Evolutionary conservation across 2,113 vertebrate species (phyloP), one percentile per base, ranked within the genome.

Genomic region (Anthoscopus minutus): DNA sequence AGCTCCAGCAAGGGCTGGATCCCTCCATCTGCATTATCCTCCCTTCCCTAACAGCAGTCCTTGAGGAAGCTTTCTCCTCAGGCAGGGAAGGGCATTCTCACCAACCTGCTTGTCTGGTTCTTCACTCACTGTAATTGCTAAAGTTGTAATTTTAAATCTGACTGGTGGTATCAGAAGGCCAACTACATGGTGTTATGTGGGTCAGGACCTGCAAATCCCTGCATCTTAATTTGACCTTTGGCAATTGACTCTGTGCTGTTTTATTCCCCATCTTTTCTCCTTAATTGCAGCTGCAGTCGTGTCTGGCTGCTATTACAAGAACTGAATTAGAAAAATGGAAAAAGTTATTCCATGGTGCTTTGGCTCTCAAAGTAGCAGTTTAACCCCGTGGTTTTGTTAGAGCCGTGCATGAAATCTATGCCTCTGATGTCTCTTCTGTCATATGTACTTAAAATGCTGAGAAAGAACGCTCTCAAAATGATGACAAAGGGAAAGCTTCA

Each of bases 181-280:
- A 89, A 88, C 85, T 57, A 30, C 70, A 19, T 30, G 40, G 81
- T 78, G 73, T 91, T 53, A 78, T 56, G 67, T 53, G 65, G 94
- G 70, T 95, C 77, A 67, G 35, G 38, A 86, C 90, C 79, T 56
- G 69, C 77, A 82, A 56, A 67, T 72, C 78, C 60, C 47, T 37
- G 66, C 72, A 50, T 94, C 91, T 93, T 88, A 78, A 92, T 89
- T 37, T 93, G 92, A 95, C 96, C 93, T 86, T 93, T 77, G 93
- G n/a, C 51, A 44, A 62, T 60, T 85, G 92, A 64, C 89, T 91
- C 73, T 18, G 18, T 51, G 77, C 60, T 15, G 48, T 81, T 94
- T 85, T 91, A 80, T 83, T 95, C 77, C 71, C 44, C 50, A 71
- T 89, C 80, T 69, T 70, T 76, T 61, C 88, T 90, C 71, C 30